These are phyloP conservation scores for Isurus oxyrinchus DNA, from an alignment of 2,113 vertebrate species.

Conservation along the genomic window DNA sequence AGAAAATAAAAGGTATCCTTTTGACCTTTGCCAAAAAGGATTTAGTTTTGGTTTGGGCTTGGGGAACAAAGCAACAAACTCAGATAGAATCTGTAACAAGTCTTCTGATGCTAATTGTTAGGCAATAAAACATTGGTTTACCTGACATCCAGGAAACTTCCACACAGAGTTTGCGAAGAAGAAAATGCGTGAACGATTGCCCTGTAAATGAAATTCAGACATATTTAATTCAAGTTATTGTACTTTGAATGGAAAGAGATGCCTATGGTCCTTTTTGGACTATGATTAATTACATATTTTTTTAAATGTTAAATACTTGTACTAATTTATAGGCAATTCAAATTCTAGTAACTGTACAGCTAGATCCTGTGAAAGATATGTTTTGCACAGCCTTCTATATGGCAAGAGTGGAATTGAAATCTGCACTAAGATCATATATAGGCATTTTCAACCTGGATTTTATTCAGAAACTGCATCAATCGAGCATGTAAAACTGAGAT, in stretches of 20 bases:
- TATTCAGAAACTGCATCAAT: not conserved
- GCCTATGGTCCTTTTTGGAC: too few species aligned
- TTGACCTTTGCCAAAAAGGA: not conserved
- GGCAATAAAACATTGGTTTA: slow-evolving; percentile 36
- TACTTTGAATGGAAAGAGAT: too few species aligned
- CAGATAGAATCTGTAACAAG: not conserved
- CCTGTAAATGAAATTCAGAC: slow-evolving; percentile 41
- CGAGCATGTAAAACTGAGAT: not conserved
- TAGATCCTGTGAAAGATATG: too few species aligned
- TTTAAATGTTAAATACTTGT: not conserved
- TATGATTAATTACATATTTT: too few species aligned
- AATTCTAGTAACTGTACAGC: not conserved
- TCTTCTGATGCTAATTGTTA: not conserved
- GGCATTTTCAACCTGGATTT: not conserved
- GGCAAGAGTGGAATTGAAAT: not conserved
- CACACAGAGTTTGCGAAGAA: slow-evolving; percentile 51
- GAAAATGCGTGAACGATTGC: slow-evolving; percentile 48
- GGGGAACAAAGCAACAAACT: not conserved
- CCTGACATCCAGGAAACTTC: slow-evolving; percentile 54
- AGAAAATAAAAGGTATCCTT: too few species aligned
- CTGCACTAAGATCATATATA: not conserved
- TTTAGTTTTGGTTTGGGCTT: not conserved
- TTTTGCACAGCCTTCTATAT: not conserved
- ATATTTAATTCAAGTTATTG: not conserved
- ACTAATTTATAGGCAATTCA: not conserved